These are phyloP conservation scores for Bubalus kerabau DNA, from an alignment of 2,113 vertebrate genomes.

Conservation along the genomic window DNA sequence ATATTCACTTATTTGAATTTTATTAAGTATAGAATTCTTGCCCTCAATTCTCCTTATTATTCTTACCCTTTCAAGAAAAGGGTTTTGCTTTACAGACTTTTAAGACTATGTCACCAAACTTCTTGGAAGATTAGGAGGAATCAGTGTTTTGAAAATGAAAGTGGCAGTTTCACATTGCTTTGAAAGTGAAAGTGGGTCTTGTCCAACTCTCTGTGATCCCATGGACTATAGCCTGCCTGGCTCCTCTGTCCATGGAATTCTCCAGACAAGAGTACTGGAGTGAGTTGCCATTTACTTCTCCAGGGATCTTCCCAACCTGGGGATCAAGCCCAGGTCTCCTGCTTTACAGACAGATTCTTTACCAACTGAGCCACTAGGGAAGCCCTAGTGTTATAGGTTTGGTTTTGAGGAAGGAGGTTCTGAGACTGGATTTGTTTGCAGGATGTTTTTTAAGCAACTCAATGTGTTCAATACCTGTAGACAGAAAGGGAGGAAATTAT, in stretches of 20 bases:
- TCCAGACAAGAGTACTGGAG: background rate
- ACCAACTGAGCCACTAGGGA: background rate
- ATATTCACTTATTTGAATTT: background rate
- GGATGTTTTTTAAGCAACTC: background rate
- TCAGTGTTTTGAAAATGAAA: background rate
- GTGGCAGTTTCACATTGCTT: background rate
- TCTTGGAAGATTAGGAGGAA: background rate
- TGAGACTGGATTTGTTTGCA: background rate
- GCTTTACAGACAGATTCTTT: background rate
- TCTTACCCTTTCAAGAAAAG: fast-evolving
- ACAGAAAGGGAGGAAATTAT: background rate
- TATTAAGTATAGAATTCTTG: background rate
- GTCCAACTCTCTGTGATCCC: background rate
- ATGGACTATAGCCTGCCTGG: background rate
- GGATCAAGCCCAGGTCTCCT: background rate
- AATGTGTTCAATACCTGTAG: background rate
- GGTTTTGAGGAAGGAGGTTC: background rate
- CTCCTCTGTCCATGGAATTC: background rate
- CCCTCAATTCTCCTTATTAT: background rate
- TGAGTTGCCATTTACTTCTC: background rate
- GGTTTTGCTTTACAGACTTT: background rate
- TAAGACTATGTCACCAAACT: background rate
- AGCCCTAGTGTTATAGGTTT: background rate
- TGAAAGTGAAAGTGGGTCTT: background rate
- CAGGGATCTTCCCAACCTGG: background rate